Base-by-base conservation (phyloP, 2,113 vertebrate species). In the Psettodes erumei region DNA sequence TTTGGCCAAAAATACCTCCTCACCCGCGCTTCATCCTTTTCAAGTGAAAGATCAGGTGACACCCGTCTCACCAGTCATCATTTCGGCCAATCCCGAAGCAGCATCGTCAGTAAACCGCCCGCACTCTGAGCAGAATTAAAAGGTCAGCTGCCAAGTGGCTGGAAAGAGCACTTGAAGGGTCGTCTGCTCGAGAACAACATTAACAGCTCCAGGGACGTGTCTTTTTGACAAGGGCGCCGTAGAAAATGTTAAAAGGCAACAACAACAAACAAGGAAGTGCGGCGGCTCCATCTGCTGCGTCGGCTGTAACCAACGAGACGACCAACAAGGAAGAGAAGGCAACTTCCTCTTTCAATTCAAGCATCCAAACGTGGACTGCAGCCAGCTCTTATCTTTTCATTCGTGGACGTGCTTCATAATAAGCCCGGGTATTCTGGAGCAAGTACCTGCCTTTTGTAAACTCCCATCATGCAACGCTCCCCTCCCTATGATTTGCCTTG, bases 81-180 rank as follows among this genome's bases (percentile, higher is more conserved):
- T 67, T 70, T 35, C 56, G 70, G 55, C 21, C 45, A 25, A 72
- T 76, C 51, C n/a, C n/a, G 9, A 60, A 35, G 63, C 64, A 19
- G 12, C 72, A 43, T 77, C 69, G 53, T 81, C 80, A 75, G 73
- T 65, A 86, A 66, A 58, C 42, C 1, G 33, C 69, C 45, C 79
- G 9, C 65, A 50, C 66, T 75, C 80, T 56, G 50, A 77, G 71
- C 78, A 64, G 71, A 74, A 83, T 77, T 71, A 70, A 90, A 90
- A 91, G 90, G 89, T 89, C 86, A 89, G 54, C 83, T 76, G 84
- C 71, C 77, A 77, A 71, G 84, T 82, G 75, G 30, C 68, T 83
- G 73, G 60, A 79, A 84, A 81, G 85, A 88, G 77, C 84, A 78
- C 84, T 86, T 86, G 74, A 84, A 83, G 78, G 25, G 23, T 28